Evolutionary conservation across 2,888 invertebrate genomes (phyloP).

Genomic region (Tillus elongatus): DNA sequence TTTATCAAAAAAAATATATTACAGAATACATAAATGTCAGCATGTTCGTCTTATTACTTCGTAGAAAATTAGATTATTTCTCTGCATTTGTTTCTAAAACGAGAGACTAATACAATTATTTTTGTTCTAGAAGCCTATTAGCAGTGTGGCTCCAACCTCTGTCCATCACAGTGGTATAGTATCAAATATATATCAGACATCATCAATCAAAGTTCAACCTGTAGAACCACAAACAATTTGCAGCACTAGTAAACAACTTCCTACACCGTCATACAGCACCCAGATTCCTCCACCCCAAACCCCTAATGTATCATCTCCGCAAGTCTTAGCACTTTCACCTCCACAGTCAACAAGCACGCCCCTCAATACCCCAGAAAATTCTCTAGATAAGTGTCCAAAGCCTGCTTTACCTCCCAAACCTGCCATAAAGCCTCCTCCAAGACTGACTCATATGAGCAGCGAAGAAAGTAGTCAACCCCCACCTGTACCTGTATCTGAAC

Average conservation of each 20-base stretch:
- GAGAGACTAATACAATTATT: neutral
- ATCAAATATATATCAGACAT: slow-evolving; percentile 71
- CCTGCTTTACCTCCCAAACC: slow-evolving; percentile 82
- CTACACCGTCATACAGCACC: slow-evolving; percentile 14
- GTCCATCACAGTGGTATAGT: slow-evolving; percentile 60
- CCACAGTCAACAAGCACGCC: slow-evolving; percentile 56
- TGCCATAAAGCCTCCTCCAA: slow-evolving; percentile 52
- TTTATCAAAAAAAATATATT: too few relatives aligned
- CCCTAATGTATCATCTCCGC: slow-evolving; percentile 27
- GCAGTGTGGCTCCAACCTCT: slow-evolving; percentile 75
- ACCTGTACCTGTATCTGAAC: slow-evolving; percentile 40
- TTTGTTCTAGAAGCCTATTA: slow-evolving; percentile 65
- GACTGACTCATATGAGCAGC: slow-evolving; percentile 39
- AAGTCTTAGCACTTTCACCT: slow-evolving; percentile 42
- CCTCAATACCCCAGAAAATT: slow-evolving; percentile 46
- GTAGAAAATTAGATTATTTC: too few relatives aligned
- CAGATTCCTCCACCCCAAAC: slow-evolving; percentile 18
- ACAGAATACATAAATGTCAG: too few relatives aligned
- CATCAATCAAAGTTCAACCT: slow-evolving; percentile 71
- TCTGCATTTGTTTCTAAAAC: neutral
- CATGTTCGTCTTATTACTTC: too few relatives aligned
- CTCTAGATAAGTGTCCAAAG: slow-evolving; percentile 52
- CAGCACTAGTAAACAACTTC: slow-evolving; percentile 40
- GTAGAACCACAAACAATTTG: slow-evolving; percentile 65
- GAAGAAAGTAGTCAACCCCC: slow-evolving; percentile 39